These are phyloP conservation scores for Taphrorychus bicolor DNA, from an alignment of 2,888 invertebrate species.

Conservation along the genomic window DNA sequence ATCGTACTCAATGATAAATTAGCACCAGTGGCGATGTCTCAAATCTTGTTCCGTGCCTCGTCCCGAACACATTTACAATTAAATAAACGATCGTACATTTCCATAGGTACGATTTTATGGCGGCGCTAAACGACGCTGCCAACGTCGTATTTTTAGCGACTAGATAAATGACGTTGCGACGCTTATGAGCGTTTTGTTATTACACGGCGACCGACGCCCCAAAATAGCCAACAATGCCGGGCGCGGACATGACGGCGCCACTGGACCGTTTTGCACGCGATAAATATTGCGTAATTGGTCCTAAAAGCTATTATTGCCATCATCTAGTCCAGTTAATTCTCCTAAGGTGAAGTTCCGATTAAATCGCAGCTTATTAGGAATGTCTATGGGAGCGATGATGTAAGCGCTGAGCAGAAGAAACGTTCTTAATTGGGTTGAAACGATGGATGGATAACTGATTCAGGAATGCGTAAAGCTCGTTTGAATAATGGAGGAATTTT, in stretches of 20 bases:
- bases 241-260: slow-evolving; percentile 27
- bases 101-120: slow-evolving; percentile 6
- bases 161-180: slow-evolving; percentile 32
- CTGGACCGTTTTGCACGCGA: slow-evolving; percentile 4
- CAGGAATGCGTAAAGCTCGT: neutral
- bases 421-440: neutral
- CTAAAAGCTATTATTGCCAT: neutral
- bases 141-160: slow-evolving; percentile 35
- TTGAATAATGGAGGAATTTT: neutral
- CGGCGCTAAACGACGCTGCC: slow-evolving; percentile 20
- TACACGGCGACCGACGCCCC: slow-evolving; percentile 16
- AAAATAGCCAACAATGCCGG: slow-evolving; percentile 34
- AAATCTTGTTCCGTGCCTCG: too few species aligned
- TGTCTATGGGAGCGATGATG: neutral
- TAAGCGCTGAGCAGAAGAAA: neutral
- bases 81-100: neutral
- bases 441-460: neutral
- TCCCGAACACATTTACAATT: neutral
- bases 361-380: neutral
- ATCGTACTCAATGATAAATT: too few species aligned
- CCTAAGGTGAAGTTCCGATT: neutral
- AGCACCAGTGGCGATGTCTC: too few species aligned
- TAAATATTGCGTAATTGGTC: neutral
- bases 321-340: neutral
- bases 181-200: slow-evolving; percentile 30